These are phyloP conservation scores for Timema podura DNA, from an alignment of 2,888 invertebrate genomes.

Conservation along the genomic window DNA sequence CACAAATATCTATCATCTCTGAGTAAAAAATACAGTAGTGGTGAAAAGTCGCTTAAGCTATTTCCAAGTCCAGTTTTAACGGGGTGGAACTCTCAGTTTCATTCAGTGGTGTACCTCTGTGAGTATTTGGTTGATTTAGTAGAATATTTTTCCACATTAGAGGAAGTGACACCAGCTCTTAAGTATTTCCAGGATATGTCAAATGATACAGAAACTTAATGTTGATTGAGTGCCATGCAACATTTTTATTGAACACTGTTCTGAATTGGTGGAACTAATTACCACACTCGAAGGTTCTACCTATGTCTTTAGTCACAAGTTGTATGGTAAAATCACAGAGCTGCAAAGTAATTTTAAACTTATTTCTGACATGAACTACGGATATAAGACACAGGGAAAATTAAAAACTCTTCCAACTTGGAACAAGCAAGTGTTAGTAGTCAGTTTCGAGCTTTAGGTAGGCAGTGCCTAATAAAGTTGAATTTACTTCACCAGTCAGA, in stretches of 20 bases:
- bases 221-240: constrained; percentile 1
- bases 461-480: background rate
- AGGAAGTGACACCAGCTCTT: too few relatives aligned
- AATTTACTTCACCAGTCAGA: background rate
- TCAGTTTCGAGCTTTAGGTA: background rate
- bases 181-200: too few relatives aligned
- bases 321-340: constrained; percentile 3
- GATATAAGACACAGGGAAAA: background rate
- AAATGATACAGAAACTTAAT: too few relatives aligned
- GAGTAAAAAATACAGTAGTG: too few relatives aligned
- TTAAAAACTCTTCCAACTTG: background rate
- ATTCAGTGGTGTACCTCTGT: background rate
- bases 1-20: too few relatives aligned
- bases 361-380: background rate
- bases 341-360: background rate
- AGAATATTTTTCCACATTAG: background rate
- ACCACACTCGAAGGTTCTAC: background rate
- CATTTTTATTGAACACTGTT: background rate
- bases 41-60: background rate
- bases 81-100: background rate
- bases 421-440: too few relatives aligned
- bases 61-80: constrained; percentile 1
- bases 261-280: background rate
- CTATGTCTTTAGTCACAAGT: background rate
- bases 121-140: background rate